Base-by-base conservation (phyloP, 2,113 vertebrate species). In the Pteruthius melanotis region DNA sequence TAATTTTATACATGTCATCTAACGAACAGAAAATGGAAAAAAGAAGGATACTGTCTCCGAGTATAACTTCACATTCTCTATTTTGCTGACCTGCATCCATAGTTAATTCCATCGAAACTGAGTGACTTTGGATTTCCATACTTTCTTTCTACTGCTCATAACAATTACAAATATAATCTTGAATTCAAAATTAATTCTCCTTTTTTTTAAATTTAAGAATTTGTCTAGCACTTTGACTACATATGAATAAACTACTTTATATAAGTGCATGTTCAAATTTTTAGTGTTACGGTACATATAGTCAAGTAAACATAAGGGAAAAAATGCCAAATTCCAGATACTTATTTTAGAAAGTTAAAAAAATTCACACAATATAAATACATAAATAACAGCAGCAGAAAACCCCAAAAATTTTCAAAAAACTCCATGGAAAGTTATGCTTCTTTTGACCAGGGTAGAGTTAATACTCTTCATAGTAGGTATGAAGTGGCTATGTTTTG, bases 1-100 rank as follows among this genome's bases (percentile, higher is more conserved):
- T 94, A 95, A 87, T 97, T 97, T 97, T 91, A 87, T 65, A 92
- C 44, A 69, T 87, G 85, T 80, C 75, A 95, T 76, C 91, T 92
- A 96, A 97, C 95, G 76, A 92, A 86, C 33, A 87, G 72, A 74
- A 95, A 97, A 91, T 69, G 74, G 53, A 42, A 85, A 85, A 49
- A 42, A 64, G 4, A 86, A 68, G 33, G 9, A 8, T 14, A 27
- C 92, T 88, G 19, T 60, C 40, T 57, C 37, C 23, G 61, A 47
- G 9, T 13, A 45, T 30, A 52, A 91, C 20, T 87, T 92, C 7
- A 68, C 8, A 54, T 87, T 96, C 26, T 80, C n/a, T 91, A 1
- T 47, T 90, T 88, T 81, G 61, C 39, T 57, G 23, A 65, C 20
- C 44, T 44, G 11, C 70, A 60, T 60, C 15, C 10, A 16, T 21